Evolutionary conservation across 1,140 invertebrate genomes (phyloP), one percentile per base, ranked within the genome.

Genomic region (Trissolcus basalis): DNA sequence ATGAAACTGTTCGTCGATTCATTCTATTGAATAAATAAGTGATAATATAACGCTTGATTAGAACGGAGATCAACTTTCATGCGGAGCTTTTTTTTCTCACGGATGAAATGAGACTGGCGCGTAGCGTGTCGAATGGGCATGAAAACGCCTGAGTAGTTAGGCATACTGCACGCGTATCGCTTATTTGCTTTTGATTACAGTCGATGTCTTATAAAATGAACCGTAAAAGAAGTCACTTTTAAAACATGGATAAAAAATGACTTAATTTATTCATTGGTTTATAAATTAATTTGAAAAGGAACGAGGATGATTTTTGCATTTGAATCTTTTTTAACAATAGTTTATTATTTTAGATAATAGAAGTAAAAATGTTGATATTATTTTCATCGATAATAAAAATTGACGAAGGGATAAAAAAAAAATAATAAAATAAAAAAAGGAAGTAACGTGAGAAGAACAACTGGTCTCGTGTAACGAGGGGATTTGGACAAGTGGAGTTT

Each of bases 31-130:
- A 65, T 72, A 65, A 64, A 11, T 48, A 51, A 5, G 32, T 33
- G 60, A 44, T 39, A 11, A n/a, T 47, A 32, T 44, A 55, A 63
- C 78, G 59, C 68, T 72, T 72, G 68, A 51, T 39, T 33, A 58
- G 65, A 70, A 65, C 65, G 56, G 49, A 70, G 56, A 79, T 73
- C 55, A 32, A 53, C 32, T 81, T 82, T 86, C 80, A 82, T 81
- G 72, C 58, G 14, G 60, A n/a, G 47, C 45, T 78, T 80, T 86
- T 84, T 85, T 88, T 86, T 86, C 84, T 87, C 86, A 86, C 70
- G 72, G 54, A 56, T 61, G 55, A 73, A 65, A 55, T 73, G 61
- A 73, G 55, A 49, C 61, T 56, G 59, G 59, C 68, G 67, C 49
- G 74, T 69, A 49, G 53, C 83, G 78, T 84, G 67, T 80, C 82